Evolutionary conservation across 1,140 invertebrate genomes (phyloP), one percentile per base, ranked within the genome.

Genomic region (Vanessa tameamea): DNA sequence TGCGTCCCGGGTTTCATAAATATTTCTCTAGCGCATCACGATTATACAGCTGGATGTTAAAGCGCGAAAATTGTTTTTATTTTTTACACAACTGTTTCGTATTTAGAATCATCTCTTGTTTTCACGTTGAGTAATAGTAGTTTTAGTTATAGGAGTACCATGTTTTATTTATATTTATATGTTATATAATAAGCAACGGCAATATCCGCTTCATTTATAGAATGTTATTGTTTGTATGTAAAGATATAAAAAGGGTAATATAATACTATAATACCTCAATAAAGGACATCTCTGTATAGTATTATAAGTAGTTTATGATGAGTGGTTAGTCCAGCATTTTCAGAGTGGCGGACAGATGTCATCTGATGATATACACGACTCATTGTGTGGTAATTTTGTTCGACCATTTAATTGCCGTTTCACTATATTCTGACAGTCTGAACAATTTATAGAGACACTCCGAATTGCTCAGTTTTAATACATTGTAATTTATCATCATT

Each of bases 321-420:
- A 75, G 83, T 82, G 79, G 81, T 68, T 81, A 77, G 80, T 72
- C 59, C 82, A 64, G 76, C 78, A 73, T 73, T 78, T 77, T 71
- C 77, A 77, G 80, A 82, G 81, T 80, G 83, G 82, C 79, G 74
- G 83, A 82, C 85, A 82, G 75, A 81, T 85, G 88, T 92, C 90
- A 92, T 90, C 82, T 85, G 78, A 85, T 90, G 88, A 92, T 87
- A 90, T 90, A 92, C 87, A 84, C 82, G 73, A 76, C 87, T 87
- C 87, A 91, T 91, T 92, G 88, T 92, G 89, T 91, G 90, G 89
- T 91, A 92, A 92, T 91, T 87, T 82, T 68, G 76, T 82, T 83
- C 80, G 78, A 80, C 79, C 87, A 82, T 87, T 91, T 91, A 92
- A 92, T 92, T 92, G 87, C 86, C 85, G 80, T 85, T 84, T 85